These are phyloP conservation scores for Probaryconus sp. DNA, from an alignment of 1,140 invertebrate species.

Conservation along the genomic window DNA sequence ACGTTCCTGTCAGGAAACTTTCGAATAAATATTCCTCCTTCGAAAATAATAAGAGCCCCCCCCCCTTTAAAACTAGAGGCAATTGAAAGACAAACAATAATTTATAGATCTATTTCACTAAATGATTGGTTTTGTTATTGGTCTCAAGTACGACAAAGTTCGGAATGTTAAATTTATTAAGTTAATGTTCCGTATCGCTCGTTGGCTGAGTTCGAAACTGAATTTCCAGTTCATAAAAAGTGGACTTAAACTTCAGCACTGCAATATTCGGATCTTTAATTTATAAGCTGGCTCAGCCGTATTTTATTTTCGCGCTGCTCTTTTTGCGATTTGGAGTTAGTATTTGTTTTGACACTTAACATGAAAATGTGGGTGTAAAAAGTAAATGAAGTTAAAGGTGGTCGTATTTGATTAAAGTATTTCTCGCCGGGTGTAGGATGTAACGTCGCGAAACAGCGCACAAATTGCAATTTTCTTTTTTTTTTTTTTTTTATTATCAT, in stretches of 20 bases:
- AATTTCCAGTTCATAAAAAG: constrained; percentile 47
- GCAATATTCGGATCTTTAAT: constrained; percentile 45
- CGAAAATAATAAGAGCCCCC: constrained; percentile 57
- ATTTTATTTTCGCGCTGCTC: constrained; percentile 44
- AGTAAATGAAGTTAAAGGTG: constrained; percentile 27
- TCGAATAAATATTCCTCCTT: constrained; percentile 44
- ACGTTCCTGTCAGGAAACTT: constrained; percentile 29
- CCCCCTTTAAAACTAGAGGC: constrained; percentile 31
- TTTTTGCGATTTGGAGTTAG: constrained; percentile 31
- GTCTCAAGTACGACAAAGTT: constrained; percentile 29
- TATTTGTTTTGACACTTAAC: constrained; percentile 44
- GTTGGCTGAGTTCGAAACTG: constrained; percentile 16
- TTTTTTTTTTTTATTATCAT: neutral
- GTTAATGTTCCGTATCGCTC: constrained; percentile 46
- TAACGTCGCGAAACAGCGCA: neutral
- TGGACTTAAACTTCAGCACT: constrained; percentile 29
- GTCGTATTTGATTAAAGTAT: constrained; percentile 32
- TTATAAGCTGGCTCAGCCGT: constrained; percentile 23
- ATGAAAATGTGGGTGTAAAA: constrained; percentile 40
- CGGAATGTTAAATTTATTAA: constrained; percentile 50
- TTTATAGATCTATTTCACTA: constrained; percentile 52
- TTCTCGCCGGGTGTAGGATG: constrained; percentile 10
- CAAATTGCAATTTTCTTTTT: neutral
- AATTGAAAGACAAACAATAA: constrained; percentile 36
- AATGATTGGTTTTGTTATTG: constrained; percentile 45